Conservation (phyloP, 92 coral and sea anemone genomes). For the Nematostella vectensis region DNA sequence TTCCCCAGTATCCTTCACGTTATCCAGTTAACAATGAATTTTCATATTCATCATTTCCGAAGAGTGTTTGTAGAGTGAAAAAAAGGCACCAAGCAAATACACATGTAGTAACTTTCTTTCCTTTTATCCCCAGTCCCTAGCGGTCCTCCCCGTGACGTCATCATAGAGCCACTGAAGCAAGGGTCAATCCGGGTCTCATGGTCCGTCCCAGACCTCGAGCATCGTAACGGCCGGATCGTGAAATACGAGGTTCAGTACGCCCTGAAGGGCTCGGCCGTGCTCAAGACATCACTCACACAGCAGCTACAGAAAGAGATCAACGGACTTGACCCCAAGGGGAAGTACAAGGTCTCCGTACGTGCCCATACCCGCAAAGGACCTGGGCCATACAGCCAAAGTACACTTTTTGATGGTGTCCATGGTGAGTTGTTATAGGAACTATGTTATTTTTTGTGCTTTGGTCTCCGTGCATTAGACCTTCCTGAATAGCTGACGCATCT, state of each 20-base stretch:
- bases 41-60: too few species aligned
- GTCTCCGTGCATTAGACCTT: too few species aligned
- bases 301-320: slow-evolving; percentile 39
- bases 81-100: too few species aligned
- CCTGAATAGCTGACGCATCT: too few species aligned
- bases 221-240: slow-evolving; percentile 43
- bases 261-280: slow-evolving; percentile 8
- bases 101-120: too few species aligned
- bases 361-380: slow-evolving; percentile 54
- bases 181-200: slow-evolving; percentile 45
- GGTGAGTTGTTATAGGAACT: slow-evolving; percentile 2
- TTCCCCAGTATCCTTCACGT: too few species aligned
- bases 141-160: slow-evolving; percentile 65
- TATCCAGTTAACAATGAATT: too few species aligned
- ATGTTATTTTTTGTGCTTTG: too few species aligned
- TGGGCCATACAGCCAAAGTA: slow-evolving; percentile 47
- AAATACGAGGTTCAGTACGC: slow-evolving; percentile 35
- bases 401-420: slow-evolving; percentile 5
- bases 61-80: too few species aligned
- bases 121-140: slow-evolving; percentile 33
- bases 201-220: slow-evolving; percentile 41
- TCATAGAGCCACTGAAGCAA: slow-evolving; percentile 34
- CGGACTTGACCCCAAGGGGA: slow-evolving; percentile 26
- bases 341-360: slow-evolving; percentile 40
- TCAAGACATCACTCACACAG: slow-evolving; percentile 22